A percentile compares a stretch with the other conserved stretches of the same genome.
phyloP scores from a whole-genome alignment of 1,140 invertebrate species.

The Caenorhabditis remanei region DNA sequence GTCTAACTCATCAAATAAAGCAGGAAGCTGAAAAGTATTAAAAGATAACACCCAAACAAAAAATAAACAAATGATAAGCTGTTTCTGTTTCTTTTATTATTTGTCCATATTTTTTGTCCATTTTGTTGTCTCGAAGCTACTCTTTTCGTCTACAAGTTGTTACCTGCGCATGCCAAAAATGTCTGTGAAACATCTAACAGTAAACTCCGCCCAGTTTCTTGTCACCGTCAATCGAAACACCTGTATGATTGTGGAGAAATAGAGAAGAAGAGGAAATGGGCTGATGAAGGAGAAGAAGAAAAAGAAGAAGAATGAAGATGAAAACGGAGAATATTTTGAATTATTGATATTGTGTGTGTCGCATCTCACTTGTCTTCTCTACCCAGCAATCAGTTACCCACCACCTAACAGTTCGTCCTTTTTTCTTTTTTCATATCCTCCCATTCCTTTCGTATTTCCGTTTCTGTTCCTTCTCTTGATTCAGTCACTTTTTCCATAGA shows the following conservation, averaged over 20 bases:
- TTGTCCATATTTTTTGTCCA: background rate
- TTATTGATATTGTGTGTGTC: slow-evolving; percentile 50
- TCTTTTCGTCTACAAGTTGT: background rate
- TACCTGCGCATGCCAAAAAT: slow-evolving; percentile 42
- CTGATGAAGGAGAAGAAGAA: background rate
- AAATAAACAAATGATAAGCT: slow-evolving; percentile 19
- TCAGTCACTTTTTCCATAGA: background rate
- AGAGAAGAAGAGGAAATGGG: slow-evolving; percentile 31
- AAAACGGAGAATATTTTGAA: slow-evolving; percentile 56
- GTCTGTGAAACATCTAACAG: slow-evolving; percentile 26
- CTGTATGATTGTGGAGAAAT: slow-evolving; percentile 20
- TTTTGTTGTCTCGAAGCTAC: background rate
- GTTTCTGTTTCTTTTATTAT: background rate
- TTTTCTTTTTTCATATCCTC: slow-evolving; percentile 3
- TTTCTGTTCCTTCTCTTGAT: background rate
- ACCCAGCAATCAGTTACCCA: slow-evolving; percentile 28
- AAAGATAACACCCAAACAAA: background rate
- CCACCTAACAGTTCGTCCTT: slow-evolving; percentile 41
- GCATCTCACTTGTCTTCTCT: background rate
- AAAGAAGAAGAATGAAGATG: background rate
- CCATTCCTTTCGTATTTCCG: background rate
- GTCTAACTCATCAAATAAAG: no score
- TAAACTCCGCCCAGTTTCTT: slow-evolving; percentile 30
- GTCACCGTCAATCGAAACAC: slow-evolving; percentile 26
- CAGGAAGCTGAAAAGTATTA: background rate